A percentile compares a stretch with the other conserved stretches of the same genome.
Evolutionary conservation across 2,888 invertebrate genomes (phyloP).

Genomic region (Crossocerus cetratus): DNA sequence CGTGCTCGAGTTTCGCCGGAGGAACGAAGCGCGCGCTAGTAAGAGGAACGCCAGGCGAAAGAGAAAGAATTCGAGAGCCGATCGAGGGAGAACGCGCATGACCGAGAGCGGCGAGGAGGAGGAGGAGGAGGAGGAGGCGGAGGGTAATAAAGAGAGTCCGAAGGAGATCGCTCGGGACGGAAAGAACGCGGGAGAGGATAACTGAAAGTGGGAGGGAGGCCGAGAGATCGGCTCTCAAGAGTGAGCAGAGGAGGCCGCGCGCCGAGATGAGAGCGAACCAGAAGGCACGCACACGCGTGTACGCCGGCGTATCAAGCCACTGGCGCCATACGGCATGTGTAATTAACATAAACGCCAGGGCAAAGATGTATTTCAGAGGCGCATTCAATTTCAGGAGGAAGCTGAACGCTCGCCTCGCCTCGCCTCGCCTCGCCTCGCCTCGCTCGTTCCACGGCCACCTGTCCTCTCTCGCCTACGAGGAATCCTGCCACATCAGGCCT

Average conservation of each 20-base stretch:
- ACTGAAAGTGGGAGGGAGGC: conserved; percentile 10
- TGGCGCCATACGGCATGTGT: conserved; percentile 62
- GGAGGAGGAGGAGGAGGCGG: background rate
- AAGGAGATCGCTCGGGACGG: conserved; percentile 1
- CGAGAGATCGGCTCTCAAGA: conserved; percentile 6
- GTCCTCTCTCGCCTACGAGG: conserved; percentile 12
- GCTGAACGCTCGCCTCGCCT: conserved; percentile 51
- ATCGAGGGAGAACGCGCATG: background rate
- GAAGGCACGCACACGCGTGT: conserved; percentile 14
- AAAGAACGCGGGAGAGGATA: conserved; percentile 3
- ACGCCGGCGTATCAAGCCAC: conserved; percentile 40
- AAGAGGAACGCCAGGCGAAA: conserved; percentile 1
- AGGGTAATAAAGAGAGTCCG: conserved; percentile 6
- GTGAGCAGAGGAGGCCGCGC: background rate
- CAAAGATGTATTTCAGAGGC: conserved; percentile 57
- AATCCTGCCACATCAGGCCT: conserved; percentile 19
- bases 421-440: background rate
- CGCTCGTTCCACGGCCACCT: conserved; percentile 13
- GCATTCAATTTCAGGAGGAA: conserved; percentile 63
- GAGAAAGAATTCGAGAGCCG: conserved; percentile 14
- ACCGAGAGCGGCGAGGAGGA: background rate
- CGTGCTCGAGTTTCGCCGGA: background rate
- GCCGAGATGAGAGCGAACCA: too few relatives aligned
- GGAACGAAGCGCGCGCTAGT: conserved; percentile 2
- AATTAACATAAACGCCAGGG: conserved; percentile 68